A percentile compares a stretch with the other conserved stretches of the same genome.
These are phyloP conservation scores for Prosopocoilus inquinatus DNA, from an alignment of 2,888 invertebrate species.

Conservation along the genomic window DNA sequence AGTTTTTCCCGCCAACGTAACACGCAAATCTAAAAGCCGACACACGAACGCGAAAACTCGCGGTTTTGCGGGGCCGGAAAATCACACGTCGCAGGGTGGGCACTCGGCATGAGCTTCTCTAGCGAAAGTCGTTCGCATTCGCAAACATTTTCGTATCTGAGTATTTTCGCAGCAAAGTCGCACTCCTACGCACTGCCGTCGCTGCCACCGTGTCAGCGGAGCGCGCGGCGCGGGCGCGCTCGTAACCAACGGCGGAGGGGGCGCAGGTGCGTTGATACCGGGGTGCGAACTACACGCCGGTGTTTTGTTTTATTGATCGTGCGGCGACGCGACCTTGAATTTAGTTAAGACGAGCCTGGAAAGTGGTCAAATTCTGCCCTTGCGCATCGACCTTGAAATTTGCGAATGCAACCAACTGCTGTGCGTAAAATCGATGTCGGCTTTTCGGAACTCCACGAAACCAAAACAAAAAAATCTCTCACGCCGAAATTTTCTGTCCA, in stretches of 20 bases:
- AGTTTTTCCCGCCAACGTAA: background rate
- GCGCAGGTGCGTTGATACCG: background rate
- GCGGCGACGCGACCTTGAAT: slow-evolving; percentile 41
- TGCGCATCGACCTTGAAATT: slow-evolving; percentile 45
- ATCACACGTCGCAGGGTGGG: too few relatives aligned
- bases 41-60: background rate
- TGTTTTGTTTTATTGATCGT: slow-evolving; percentile 31
- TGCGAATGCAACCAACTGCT: background rate
- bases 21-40: background rate
- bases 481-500: too few relatives aligned
- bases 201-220: background rate
- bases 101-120: too few relatives aligned
- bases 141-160: too few relatives aligned
- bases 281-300: slow-evolving; percentile 4
- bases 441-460: background rate
- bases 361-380: slow-evolving; percentile 39
- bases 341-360: slow-evolving; percentile 34
- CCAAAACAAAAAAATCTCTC: too few relatives aligned
- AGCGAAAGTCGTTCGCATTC: too few relatives aligned
- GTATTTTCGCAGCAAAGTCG: background rate
- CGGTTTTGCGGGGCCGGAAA: too few relatives aligned
- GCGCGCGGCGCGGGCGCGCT: background rate
- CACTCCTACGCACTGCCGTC: background rate
- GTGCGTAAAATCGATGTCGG: background rate
- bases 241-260: background rate